These are phyloP conservation scores for Phenacoccus solenopsis DNA, from an alignment of 1,140 invertebrate genomes.

Conservation along the genomic window DNA sequence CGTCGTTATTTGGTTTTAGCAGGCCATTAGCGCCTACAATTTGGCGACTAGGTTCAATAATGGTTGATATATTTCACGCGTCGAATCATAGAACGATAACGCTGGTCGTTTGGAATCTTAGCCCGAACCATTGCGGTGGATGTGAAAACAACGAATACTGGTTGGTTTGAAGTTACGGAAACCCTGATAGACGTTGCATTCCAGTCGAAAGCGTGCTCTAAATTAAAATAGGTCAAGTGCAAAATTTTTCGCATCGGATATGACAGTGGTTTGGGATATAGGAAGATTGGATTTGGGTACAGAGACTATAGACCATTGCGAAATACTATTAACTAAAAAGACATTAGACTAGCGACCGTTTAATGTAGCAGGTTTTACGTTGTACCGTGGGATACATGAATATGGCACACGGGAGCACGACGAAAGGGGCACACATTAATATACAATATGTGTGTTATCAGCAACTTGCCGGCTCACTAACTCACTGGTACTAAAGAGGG, in stretches of 20 bases:
- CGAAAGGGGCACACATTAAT: constrained; percentile 9
- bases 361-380: neutral
- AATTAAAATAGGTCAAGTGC: constrained; percentile 1
- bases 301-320: neutral
- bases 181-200: too few relatives aligned
- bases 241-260: neutral
- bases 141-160: too few relatives aligned
- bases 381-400: neutral
- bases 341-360: neutral
- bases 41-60: too few relatives aligned
- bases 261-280: neutral
- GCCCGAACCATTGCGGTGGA: too few relatives aligned
- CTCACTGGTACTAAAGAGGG: constrained; percentile 8
- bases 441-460: constrained; percentile 16
- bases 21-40: too few relatives aligned
- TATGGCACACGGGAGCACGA: neutral
- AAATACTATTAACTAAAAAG: constrained; percentile 3
- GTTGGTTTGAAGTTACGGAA: too few relatives aligned
- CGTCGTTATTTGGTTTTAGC: too few relatives aligned
- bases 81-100: too few relatives aligned
- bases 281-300: neutral
- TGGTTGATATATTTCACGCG: too few relatives aligned
- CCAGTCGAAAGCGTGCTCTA: too few relatives aligned
- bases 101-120: too few relatives aligned
- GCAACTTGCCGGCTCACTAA: constrained; percentile 16